Evolutionary conservation across 2,888 invertebrate genomes (phyloP).

Genomic region (Sarcophaga variegata): DNA sequence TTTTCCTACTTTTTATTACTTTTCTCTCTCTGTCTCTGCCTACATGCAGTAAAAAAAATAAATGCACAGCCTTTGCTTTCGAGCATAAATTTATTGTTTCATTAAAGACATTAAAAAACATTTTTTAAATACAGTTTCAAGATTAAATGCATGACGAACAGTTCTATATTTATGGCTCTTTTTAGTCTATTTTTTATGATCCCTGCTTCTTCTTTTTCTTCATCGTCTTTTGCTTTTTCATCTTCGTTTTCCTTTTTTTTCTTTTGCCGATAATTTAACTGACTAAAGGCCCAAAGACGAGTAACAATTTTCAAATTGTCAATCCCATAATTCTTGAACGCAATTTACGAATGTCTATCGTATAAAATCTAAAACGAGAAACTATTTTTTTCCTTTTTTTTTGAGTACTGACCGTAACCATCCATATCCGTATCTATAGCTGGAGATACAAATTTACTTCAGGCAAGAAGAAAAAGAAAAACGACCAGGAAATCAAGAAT

Average conservation of each 20-base stretch:
- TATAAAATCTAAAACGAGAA: constrained; percentile 19
- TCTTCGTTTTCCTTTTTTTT: background rate
- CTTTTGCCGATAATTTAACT: constrained; percentile 1
- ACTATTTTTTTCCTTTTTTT: background rate
- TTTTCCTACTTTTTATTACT: constrained; percentile 2
- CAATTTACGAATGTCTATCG: constrained; percentile 61
- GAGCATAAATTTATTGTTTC: constrained; percentile 34
- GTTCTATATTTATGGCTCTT: constrained; percentile 26
- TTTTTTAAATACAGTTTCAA: constrained; percentile 19
- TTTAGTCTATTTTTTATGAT: constrained; percentile 36
- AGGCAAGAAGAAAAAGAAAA: constrained; percentile 20
- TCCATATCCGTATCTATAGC: background rate
- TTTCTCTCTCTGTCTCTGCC: background rate
- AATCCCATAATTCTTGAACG: constrained; percentile 48
- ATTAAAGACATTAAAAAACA: constrained; percentile 11
- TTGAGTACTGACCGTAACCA: constrained; percentile 28
- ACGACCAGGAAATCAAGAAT: background rate
- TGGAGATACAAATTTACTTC: constrained; percentile 18
- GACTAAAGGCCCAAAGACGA: constrained; percentile 11
- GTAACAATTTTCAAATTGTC: constrained; percentile 55
- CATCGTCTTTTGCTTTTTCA: too few relatives aligned
- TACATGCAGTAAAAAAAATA: background rate
- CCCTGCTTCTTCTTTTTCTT: background rate
- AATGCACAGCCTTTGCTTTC: background rate
- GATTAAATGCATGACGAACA: constrained; percentile 26